Conservation (phyloP, 2,113 vertebrate species). For the Synodontis membranacea region DNA sequence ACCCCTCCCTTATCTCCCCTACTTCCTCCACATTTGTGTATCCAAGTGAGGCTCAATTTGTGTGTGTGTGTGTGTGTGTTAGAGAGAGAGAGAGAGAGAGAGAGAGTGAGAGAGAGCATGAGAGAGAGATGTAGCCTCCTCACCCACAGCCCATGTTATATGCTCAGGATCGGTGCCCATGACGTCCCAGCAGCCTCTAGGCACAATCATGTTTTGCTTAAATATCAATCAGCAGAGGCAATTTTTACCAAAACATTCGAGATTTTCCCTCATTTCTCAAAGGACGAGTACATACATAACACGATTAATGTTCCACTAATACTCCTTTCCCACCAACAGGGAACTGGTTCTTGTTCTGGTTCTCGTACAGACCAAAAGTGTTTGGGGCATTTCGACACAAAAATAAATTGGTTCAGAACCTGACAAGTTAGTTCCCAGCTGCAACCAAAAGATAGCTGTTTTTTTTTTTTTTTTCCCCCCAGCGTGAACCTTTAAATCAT, state of each 20-base stretch:
- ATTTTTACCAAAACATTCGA: not conserved
- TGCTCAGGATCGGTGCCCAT: conserved; percentile 50
- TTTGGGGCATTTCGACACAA: too few relatives aligned
- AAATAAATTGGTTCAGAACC: too few relatives aligned
- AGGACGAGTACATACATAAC: not conserved
- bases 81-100: not conserved
- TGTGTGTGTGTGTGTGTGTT: not conserved
- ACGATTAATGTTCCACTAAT: not conserved
- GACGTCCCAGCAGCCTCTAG: conserved; percentile 41
- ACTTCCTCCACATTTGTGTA: not conserved
- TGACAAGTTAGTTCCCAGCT: too few relatives aligned
- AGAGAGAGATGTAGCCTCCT: conserved; percentile 10
- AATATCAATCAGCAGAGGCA: conserved; percentile 17
- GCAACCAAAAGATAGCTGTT: too few relatives aligned
- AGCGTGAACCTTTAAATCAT: too few relatives aligned
- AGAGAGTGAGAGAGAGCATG: not conserved
- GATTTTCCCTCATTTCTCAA: not conserved
- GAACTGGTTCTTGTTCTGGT: too few relatives aligned
- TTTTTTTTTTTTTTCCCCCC: too few relatives aligned
- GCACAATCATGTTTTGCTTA: conserved; percentile 43
- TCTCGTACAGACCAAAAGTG: too few relatives aligned
- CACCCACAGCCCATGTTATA: conserved; percentile 44
- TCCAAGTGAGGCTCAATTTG: not conserved
- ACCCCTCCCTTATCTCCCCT: not conserved
- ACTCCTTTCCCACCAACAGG: too few relatives aligned